phyloP scores from a whole-genome alignment of 2,888 invertebrate genomes.

The Nephrotoma flavescens region DNA sequence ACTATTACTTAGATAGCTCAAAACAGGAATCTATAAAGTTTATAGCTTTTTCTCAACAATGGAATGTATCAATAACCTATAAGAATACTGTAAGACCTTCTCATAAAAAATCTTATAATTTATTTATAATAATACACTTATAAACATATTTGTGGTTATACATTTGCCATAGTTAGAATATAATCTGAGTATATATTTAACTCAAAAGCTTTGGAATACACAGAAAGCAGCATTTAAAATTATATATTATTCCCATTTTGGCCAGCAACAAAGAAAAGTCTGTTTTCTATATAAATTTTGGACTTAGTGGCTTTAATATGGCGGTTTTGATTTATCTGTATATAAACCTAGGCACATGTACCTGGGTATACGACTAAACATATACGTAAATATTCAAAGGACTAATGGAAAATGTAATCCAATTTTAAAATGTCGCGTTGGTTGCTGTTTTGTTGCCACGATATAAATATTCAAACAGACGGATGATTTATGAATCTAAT shows the following conservation, averaged over 20 bases:
- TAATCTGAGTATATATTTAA: background rate
- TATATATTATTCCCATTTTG: background rate
- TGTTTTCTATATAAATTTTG: background rate
- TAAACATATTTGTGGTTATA: background rate
- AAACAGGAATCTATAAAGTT: too few relatives aligned
- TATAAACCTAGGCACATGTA: background rate
- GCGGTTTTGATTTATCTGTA: background rate
- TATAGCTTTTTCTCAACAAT: too few relatives aligned
- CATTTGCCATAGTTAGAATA: background rate
- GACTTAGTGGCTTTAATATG: background rate
- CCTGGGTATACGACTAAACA: background rate
- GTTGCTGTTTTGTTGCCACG: background rate
- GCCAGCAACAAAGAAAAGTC: background rate
- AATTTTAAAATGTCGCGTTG: background rate
- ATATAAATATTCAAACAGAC: background rate
- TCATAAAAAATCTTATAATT: too few relatives aligned
- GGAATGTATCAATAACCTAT: too few relatives aligned
- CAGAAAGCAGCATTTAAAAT: background rate
- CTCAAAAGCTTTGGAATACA: background rate
- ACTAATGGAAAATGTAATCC: background rate
- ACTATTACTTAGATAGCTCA: too few relatives aligned
- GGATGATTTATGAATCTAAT: background rate
- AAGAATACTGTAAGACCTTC: too few relatives aligned
- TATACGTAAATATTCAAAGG: background rate
- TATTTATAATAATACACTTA: too few relatives aligned